Evolutionary conservation across 2,797 vertebrate species (phyloP), one percentile per base, ranked within the genome.

Genomic region (Acanthis flammea): DNA sequence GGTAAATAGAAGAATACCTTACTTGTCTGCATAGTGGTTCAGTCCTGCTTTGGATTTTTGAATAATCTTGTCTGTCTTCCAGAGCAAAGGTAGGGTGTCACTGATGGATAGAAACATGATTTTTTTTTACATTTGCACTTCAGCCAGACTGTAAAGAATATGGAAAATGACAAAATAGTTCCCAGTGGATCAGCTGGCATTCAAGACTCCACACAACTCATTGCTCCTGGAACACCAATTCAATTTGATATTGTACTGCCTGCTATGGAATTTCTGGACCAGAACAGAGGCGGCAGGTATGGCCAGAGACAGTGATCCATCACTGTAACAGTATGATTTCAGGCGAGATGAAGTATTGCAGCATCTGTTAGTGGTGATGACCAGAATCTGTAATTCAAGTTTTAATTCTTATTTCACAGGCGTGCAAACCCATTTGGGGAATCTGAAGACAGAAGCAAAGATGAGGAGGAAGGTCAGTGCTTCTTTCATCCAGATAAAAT

Each of bases 391-490:
- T 55, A 70, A 50, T 25, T 63, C 54, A 51, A 51, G 37, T 9
- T 80, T 85, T 71, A 63, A 44, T 84, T 88, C 35, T 62, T 85
- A 6, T 28, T 75, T 94, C 60, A 72, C 96, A 99, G 99, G 97
- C 99, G 99, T 70, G 98, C 98, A 92, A 99, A 99, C 95, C 99
- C 99, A 6, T 99, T 99, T 92, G 99, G 99, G 61, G 99, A 99
- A 95, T 98, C 98, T 2, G 99, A 99, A 48, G 98, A 98, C 2
- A 97, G 98, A 48, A 97, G 97, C 61, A 97, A 96, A 68, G 96
- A 97, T 16, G 96, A 97, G n/a, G 97, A 97, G 51, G 97, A 99
- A 92, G 99, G 99, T 99, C 71, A 94, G 96, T 89, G 71, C n/a
- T 82, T 33, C 3, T 7, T 67, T 66, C 33, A 72, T 44, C 19